Evolutionary conservation across 1,140 invertebrate genomes (phyloP).

Genomic region (Drosophila yakuba): DNA sequence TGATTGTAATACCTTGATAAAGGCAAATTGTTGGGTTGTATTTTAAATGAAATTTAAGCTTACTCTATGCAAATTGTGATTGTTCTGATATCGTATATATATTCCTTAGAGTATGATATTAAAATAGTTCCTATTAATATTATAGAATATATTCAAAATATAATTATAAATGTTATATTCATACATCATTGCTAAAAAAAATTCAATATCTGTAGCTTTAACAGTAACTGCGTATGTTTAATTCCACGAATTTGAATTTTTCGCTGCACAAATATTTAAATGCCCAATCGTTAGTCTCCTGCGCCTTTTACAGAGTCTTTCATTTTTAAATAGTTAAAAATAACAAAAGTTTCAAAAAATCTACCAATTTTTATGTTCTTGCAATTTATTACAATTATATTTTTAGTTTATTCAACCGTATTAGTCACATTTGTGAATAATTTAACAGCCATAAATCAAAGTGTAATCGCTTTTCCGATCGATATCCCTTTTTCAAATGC

Average conservation of each 20-base stretch:
- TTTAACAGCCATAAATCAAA: slow-evolving; percentile 26
- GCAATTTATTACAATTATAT: not conserved
- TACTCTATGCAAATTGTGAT: not conserved
- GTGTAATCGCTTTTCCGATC: slow-evolving; percentile 27
- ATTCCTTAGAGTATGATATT: not conserved
- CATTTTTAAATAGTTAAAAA: too few relatives aligned
- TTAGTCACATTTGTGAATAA: not conserved
- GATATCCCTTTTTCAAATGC: slow-evolving; percentile 15
- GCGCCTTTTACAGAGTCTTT: too few relatives aligned
- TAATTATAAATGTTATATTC: too few relatives aligned
- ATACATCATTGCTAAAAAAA: too few relatives aligned
- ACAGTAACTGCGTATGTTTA: too few relatives aligned
- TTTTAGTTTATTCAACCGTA: not conserved
- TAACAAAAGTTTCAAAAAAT: too few relatives aligned
- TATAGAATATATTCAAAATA: too few relatives aligned
- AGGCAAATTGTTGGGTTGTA: slow-evolving; percentile 17
- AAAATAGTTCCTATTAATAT: not conserved
- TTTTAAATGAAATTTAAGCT: slow-evolving; percentile 1
- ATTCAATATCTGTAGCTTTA: too few relatives aligned
- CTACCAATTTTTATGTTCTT: not conserved
- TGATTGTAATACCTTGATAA: slow-evolving; percentile 19
- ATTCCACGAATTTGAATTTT: too few relatives aligned
- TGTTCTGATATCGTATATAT: too few relatives aligned
- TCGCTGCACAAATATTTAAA: too few relatives aligned
- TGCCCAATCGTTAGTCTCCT: not conserved